Percentiles rank a stretch among this genome's conserved stretches.
phyloP scores from a whole-genome alignment of 2,888 invertebrate genomes.

The Taenaris catops region DNA sequence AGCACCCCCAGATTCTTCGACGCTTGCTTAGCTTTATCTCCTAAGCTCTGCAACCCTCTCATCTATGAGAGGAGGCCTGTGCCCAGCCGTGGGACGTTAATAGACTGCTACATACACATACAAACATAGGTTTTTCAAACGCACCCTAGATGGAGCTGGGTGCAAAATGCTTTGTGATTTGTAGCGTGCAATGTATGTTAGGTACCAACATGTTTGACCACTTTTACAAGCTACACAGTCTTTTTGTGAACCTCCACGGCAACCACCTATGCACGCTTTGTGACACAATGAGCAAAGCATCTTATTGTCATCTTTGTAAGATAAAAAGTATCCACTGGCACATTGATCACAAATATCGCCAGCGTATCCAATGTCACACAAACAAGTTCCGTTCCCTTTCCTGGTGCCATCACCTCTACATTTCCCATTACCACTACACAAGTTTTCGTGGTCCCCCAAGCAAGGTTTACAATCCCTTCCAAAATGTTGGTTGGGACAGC shows the following conservation, averaged over 20 bases:
- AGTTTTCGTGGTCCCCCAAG: slow-evolving; percentile 83
- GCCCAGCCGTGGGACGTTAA: too few relatives aligned
- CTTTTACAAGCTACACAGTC: slow-evolving; percentile 79
- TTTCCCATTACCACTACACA: slow-evolving; percentile 92
- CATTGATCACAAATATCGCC: slow-evolving; percentile 91
- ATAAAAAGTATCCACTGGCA: slow-evolving; percentile 84
- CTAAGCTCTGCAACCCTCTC: too few relatives aligned
- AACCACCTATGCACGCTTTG: slow-evolving; percentile 86
- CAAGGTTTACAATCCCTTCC: slow-evolving; percentile 92
- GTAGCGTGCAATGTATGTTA: too few relatives aligned
- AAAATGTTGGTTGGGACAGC: slow-evolving; percentile 92
- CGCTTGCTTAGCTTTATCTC: too few relatives aligned
- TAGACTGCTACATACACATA: too few relatives aligned
- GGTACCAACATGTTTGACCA: too few relatives aligned
- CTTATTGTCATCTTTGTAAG: slow-evolving; percentile 87
- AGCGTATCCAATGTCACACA: slow-evolving; percentile 90
- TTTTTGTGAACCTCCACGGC: slow-evolving; percentile 85
- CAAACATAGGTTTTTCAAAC: too few relatives aligned
- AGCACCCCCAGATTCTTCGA: too few relatives aligned
- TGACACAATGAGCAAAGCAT: slow-evolving; percentile 90
- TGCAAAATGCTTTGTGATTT: too few relatives aligned
- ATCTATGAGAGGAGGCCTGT: too few relatives aligned
- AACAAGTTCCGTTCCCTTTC: slow-evolving; percentile 95
- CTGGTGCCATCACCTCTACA: slow-evolving; percentile 92
- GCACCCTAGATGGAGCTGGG: too few relatives aligned